phyloP scores from a whole-genome alignment of 2,113 vertebrate species.

The Gobio gobio region DNA sequence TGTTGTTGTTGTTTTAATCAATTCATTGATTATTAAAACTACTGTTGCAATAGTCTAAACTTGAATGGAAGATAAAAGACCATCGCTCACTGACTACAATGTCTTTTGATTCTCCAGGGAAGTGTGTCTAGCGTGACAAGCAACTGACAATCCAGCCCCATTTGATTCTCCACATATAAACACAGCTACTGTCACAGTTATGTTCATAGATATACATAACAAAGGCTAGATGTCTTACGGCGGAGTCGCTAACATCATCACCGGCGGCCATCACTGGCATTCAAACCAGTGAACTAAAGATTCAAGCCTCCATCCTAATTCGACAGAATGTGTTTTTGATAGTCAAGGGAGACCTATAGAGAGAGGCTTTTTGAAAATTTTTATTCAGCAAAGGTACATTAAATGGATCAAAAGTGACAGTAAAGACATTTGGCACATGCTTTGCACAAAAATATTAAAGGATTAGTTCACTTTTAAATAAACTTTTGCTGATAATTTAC shows the following conservation, averaged over 20 bases:
- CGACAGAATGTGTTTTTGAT: background rate
- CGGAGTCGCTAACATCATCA: too few species aligned
- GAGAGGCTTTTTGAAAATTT: background rate
- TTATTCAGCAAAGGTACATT: background rate
- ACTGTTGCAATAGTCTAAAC: background rate
- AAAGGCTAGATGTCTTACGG: too few species aligned
- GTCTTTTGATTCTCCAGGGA: background rate
- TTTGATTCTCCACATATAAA: conserved; percentile 16
- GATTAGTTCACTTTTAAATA: too few species aligned
- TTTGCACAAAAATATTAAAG: too few species aligned
- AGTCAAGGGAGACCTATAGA: background rate
- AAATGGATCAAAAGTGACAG: background rate
- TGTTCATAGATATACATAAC: too few species aligned
- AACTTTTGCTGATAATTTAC: too few species aligned
- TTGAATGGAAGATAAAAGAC: background rate
- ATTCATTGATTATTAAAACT: conserved; percentile 7
- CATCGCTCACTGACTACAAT: background rate
- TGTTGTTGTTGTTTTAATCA: background rate
- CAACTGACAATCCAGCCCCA: background rate
- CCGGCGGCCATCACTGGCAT: too few species aligned
- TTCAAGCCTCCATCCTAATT: background rate
- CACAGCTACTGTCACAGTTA: background rate
- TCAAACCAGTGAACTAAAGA: background rate
- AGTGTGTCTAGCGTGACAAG: background rate
- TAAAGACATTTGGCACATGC: background rate